A percentile compares a stretch with the other conserved stretches of the same genome.
Conservation (phyloP, 2,113 vertebrate species). For the Tychaedon coryphoeus region DNA sequence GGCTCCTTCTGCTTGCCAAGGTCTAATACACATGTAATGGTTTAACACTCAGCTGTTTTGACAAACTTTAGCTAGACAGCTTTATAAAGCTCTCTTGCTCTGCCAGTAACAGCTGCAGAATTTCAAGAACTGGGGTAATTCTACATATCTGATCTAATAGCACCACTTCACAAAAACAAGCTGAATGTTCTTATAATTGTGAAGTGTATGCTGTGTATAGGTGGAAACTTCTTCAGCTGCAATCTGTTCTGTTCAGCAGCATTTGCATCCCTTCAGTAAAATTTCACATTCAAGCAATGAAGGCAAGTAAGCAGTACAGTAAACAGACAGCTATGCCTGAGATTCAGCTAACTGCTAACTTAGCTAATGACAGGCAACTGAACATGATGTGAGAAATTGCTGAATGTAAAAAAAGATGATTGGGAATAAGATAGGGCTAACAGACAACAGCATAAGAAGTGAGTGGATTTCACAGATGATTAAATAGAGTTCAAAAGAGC, state of each 20-base stretch:
- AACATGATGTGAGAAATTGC: background rate
- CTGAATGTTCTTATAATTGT: background rate
- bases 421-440: background rate
- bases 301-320: background rate
- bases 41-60: background rate
- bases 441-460: background rate
- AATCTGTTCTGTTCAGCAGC: background rate
- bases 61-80: background rate
- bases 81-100: background rate
- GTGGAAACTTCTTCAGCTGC: background rate
- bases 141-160: background rate
- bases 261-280: background rate
- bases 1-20: background rate
- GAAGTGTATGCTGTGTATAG: background rate
- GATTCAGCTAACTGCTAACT: background rate
- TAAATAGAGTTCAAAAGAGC: background rate
- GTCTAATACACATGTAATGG: accelerated
- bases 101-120: background rate
- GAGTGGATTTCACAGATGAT: background rate
- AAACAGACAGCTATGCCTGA: background rate
- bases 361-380: background rate
- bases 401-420: background rate
- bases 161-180: background rate
- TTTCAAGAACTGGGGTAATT: background rate
- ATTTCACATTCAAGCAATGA: background rate